A percentile compares a stretch with the other conserved stretches of the same genome.
Evolutionary conservation across 1,140 invertebrate species (phyloP).

Genomic region (Spodoptera frugiperda): DNA sequence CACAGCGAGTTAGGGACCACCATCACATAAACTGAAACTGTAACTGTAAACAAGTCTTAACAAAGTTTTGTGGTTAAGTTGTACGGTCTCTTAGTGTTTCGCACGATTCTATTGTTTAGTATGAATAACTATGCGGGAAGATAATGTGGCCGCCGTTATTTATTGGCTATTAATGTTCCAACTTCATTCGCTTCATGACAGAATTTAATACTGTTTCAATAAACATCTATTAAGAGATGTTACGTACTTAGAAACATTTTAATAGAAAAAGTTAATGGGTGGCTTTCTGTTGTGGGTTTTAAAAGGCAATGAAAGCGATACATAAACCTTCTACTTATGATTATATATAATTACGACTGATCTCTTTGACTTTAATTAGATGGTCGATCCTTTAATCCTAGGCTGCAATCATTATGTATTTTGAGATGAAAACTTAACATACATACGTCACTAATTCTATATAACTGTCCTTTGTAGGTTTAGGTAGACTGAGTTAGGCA

Average conservation of each 20-base stretch:
- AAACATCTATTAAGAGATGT: constrained; percentile 2
- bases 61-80: constrained; percentile 69
- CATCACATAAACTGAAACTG: constrained; percentile 66
- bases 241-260: neutral
- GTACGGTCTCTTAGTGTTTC: constrained; percentile 61
- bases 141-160: constrained; percentile 43
- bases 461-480: neutral
- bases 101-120: constrained; percentile 62
- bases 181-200: constrained; percentile 20
- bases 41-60: constrained; percentile 68
- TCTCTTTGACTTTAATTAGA: too few species aligned
- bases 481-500: too few species aligned
- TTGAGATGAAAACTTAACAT: neutral
- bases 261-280: too few species aligned
- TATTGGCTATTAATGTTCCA: constrained; percentile 40
- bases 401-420: neutral
- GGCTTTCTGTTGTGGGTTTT: too few species aligned
- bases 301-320: too few species aligned
- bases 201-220: constrained; percentile 24
- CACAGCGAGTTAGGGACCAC: constrained; percentile 59
- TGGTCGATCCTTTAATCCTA: too few species aligned
- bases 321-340: too few species aligned
- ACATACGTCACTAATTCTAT: neutral
- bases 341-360: too few species aligned
- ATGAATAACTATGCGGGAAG: constrained; percentile 51